Base-by-base conservation (phyloP, 2,113 vertebrate species). In the Gnathonemus echidnorhynchus region DNA sequence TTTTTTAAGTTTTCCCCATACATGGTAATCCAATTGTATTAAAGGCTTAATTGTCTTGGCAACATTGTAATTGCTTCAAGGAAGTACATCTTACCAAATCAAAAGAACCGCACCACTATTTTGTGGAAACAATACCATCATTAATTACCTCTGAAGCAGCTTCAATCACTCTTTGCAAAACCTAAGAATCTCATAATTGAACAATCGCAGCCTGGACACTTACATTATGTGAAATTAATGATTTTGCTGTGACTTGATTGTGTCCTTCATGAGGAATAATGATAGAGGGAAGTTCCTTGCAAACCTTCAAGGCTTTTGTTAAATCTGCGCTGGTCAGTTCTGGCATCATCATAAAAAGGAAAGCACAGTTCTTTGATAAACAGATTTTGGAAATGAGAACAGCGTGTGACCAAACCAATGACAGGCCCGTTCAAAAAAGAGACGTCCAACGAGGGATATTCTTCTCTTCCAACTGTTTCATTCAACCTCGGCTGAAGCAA, bases 341-440 rank as follows among this genome's bases (percentile, higher is more conserved):
- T 62, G 35, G 39, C 42, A 66, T 2, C n/a, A 89, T 2, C 27
- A 13, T 52, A 46, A 58, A 66, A 58, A 42, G 52, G 39, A 66
- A 66, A 88, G 31, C 1, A 5, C 15, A 92, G 91, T 91, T 91
- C 92, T 86, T 93, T 90, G 89, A 27, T 52, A 24, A 46, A 85
- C 19, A 92, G 94, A 50, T 91, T 77, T 91, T 93, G 94, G 94
- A 92, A 93, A 95, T 92, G 92, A 94, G 93, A 93, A 92, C 66
- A 90, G 92, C 91, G 90, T 90, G 92, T 94, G 94, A 94, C 93
- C 94, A 92, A 93, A 93, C 91, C 88, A 93, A 92, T 93, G 92
- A 93, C 92, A 91, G 92, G 93, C 48, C 88, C 88, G 85, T 89
- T 92, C n/a, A 70, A 83, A 93, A 92, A 90, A 93, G 91, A 88